Evolutionary conservation across 2,888 invertebrate species (phyloP), one percentile per base, ranked within the genome.

Genomic region (Drosophila nr. fundita): DNA sequence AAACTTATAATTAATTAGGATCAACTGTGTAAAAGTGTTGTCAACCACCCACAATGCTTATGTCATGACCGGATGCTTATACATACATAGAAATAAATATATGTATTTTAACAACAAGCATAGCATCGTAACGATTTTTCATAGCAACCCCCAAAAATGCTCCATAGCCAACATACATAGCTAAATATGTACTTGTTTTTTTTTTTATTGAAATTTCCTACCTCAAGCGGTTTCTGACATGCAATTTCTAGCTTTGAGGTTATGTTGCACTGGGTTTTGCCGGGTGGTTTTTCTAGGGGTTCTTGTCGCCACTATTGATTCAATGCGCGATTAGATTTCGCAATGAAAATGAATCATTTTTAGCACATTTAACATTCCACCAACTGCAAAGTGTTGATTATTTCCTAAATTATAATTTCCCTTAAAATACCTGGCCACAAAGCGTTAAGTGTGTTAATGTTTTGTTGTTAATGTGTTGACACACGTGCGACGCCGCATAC

Each of bases 401-500:
- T 36, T 55, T 62, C 42, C 40, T 68, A 52, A 63, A 55, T 45
- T 53, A 38, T 29, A 27, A 42, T 32, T 54, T 45, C 15, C 24
- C 15, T 15, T 30, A 27, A 59, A 55, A 30, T 38, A 18, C 18
- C 21, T 53, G 58, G 18, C 58, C 69, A 65, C 66, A 67, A 53
- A 81, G 83, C 83, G 77, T 82, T 30, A 80, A 81, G 73, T 68
- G 62, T 81, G 80, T 81, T 78, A 78, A 80, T 80, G 62, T 50
- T 76, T 73, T 42, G 21, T 24, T 24, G 45, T 24, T 45, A 67
- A 81, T 68, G 49, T 70, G 76, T 67, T 59, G 57, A 68, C 65
- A 87, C 89, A 87, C 87, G 89, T 89, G 84, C 73, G 58, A 36
- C 57, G 36, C 24, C 38, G 40, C 53, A 34, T 55, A 76, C 68